Percentiles rank a stretch among this genome's conserved stretches.
phyloP scores from a whole-genome alignment of 2,888 invertebrate species.

The Morpho helenor region DNA sequence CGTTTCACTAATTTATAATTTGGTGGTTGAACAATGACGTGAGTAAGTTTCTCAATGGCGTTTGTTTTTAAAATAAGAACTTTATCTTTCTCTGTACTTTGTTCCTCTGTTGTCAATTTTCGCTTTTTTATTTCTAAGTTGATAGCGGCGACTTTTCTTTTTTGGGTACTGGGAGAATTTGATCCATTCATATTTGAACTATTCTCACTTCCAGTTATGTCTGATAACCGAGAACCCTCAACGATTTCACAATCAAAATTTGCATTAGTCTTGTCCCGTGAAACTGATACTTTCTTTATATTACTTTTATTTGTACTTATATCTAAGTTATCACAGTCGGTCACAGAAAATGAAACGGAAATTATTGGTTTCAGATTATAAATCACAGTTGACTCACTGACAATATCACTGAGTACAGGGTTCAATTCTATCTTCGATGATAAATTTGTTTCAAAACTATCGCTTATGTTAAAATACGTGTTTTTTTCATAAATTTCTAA shows the following conservation, averaged over 20 bases:
- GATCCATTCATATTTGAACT: conserved; percentile 37
- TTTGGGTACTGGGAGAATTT: conserved; percentile 32
- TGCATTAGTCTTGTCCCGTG: conserved; percentile 37
- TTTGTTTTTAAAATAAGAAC: conserved; percentile 74
- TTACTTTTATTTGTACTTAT: conserved; percentile 47
- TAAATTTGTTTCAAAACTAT: conserved; percentile 13
- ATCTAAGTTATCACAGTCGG: conserved; percentile 45
- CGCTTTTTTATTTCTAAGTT: conserved; percentile 68
- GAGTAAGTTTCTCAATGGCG: conserved; percentile 64
- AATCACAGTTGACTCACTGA: conserved; percentile 36
- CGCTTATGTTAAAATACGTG: conserved; percentile 2
- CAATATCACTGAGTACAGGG: conserved; percentile 9
- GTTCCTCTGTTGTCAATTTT: conserved; percentile 41
- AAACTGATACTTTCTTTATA: conserved; percentile 45
- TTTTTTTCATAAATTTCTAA: conserved; percentile 1
- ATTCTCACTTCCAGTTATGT: conserved; percentile 33
- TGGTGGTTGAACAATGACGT: conserved; percentile 72
- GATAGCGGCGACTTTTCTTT: conserved; percentile 50
- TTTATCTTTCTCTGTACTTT: conserved; percentile 50
- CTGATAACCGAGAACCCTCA: conserved; percentile 42
- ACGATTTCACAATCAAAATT: conserved; percentile 51
- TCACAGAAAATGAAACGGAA: conserved; percentile 49
- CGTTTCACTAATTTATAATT: conserved; percentile 69
- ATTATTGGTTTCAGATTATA: conserved; percentile 37
- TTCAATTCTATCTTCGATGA: conserved; percentile 39